These are phyloP conservation scores for Plotosus lineatus DNA, from an alignment of 2,113 vertebrate genomes.

Conservation along the genomic window DNA sequence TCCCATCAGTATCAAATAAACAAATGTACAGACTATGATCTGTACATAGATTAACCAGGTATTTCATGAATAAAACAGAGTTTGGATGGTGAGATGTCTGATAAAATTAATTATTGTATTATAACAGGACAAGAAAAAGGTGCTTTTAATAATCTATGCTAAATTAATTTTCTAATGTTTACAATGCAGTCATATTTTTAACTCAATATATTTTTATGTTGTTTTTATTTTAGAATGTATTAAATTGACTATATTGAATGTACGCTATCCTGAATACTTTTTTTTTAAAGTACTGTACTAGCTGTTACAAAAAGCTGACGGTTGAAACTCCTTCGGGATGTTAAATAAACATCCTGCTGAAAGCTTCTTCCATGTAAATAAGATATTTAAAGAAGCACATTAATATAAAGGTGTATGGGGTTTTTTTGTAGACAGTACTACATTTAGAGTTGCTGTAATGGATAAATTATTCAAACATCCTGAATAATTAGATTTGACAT, in stretches of 20 bases:
- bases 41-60: not conserved
- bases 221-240: too few species aligned
- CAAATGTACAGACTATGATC: not conserved
- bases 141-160: not conserved
- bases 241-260: not conserved
- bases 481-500: not conserved
- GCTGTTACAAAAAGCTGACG: not conserved
- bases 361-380: not conserved
- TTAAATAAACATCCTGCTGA: not conserved
- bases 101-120: constrained; percentile 11
- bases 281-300: not conserved
- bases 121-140: not conserved
- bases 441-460: not conserved
- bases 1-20: too few species aligned
- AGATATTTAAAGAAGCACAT: not conserved
- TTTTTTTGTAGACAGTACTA: not conserved
- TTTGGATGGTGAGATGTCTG: not conserved
- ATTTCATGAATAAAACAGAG: not conserved
- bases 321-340: not conserved
- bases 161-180: not conserved
- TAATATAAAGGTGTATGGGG: not conserved
- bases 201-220: not conserved
- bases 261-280: not conserved
- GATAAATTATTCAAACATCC: not conserved
- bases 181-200: not conserved